A percentile compares a stretch with the other conserved stretches of the same genome.
phyloP scores from a whole-genome alignment of 2,113 vertebrate genomes.

The Psettodes erumei region DNA sequence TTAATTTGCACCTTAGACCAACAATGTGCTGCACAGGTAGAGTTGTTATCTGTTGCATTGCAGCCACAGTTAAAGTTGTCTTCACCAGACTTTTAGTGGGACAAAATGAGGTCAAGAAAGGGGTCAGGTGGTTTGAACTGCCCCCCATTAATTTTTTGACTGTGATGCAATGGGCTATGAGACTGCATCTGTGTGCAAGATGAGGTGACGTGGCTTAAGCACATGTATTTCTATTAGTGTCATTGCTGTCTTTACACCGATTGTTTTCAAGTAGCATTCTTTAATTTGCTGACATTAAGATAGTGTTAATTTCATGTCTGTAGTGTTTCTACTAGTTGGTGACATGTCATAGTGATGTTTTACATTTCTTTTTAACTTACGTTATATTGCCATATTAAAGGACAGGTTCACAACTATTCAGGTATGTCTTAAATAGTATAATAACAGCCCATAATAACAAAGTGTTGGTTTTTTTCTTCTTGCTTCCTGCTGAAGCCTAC shows the following conservation, averaged over 20 bases:
- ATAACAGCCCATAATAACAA: no score
- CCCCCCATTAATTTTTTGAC: constrained; percentile 18
- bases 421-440: no score
- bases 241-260: not conserved
- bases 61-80: not conserved
- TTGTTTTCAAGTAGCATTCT: not conserved
- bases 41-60: not conserved
- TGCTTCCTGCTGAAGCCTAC: no score
- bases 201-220: not conserved
- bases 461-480: no score
- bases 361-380: no score
- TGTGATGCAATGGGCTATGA: no score
- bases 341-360: not conserved
- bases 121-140: constrained; percentile 12
- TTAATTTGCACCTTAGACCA: not conserved
- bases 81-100: not conserved
- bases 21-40: not conserved
- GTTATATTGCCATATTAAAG: not conserved
- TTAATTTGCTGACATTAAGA: not conserved
- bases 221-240: not conserved
- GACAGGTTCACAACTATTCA: not conserved
- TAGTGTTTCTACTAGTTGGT: not conserved
- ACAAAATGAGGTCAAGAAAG: constrained; percentile 16
- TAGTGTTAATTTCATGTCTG: not conserved
- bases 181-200: no score